Percentiles rank a stretch among this genome's conserved stretches.
phyloP scores from a whole-genome alignment of 2,113 vertebrate species.

The Hiodon tergisus region DNA sequence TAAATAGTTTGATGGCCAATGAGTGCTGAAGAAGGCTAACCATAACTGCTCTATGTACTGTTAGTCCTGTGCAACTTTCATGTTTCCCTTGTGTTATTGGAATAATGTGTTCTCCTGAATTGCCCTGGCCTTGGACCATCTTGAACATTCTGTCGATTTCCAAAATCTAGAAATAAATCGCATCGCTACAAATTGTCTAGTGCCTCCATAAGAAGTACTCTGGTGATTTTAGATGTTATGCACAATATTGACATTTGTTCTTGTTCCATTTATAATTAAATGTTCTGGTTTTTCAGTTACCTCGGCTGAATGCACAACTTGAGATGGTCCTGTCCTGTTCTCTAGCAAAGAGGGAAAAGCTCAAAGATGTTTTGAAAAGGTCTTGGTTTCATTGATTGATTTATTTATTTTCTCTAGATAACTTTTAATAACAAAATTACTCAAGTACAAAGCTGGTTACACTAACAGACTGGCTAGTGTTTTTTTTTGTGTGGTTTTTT shows the following conservation, averaged over 20 bases:
- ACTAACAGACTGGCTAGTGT: no score
- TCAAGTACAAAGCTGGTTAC: no score
- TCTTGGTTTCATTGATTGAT: constrained; percentile 23
- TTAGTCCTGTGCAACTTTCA: neutral
- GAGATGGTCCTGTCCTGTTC: constrained; percentile 61
- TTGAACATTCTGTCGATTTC: neutral
- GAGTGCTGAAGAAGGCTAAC: no score
- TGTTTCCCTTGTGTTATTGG: neutral
- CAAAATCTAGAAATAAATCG: neutral
- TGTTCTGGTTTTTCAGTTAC: constrained; percentile 45
- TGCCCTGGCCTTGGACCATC: no score
- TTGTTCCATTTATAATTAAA: neutral
- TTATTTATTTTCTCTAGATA: neutral
- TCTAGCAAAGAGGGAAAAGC: constrained; percentile 55
- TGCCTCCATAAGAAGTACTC: no score
- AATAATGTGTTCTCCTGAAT: neutral
- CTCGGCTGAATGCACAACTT: constrained; percentile 56
- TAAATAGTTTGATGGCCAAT: no score
- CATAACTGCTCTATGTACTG: neutral
- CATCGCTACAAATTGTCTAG: no score
- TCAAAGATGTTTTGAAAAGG: constrained; percentile 54
- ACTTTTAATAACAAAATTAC: no score
- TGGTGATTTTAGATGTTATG: no score
- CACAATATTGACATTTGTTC: neutral
- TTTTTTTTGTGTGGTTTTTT: no score